Evolutionary conservation across 2,113 vertebrate species (phyloP), one percentile per base, ranked within the genome.

Genomic region (Sorex fumeus): DNA sequence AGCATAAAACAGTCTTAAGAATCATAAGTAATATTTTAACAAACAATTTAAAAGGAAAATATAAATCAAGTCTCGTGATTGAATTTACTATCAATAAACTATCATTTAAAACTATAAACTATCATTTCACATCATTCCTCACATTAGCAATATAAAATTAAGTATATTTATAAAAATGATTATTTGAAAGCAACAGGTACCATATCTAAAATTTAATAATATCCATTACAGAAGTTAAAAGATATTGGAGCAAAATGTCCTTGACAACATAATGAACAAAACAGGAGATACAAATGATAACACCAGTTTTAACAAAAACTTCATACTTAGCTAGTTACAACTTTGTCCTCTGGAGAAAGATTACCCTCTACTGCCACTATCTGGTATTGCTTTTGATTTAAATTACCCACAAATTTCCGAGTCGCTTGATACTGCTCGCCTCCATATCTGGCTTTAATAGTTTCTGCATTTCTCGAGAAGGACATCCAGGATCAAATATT

Each of bases 331-430:
- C 93, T 90, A 98, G 98, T 98, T 97, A 99, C 99, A 92, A 93
- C 91, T 97, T 98, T 99, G 94, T 99, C 99, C 80, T 99, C 98
- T 47, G 96, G 84, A n/a, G 98, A 97, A 45, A 99, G 97, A 8
- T 97, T 43, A 2, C 98, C 99, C 91, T 98, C 98, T 93, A 98
- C 97, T 81, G 98, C 95, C 94, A 99, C 98, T 93, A 99, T 97
- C 94, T 99, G 99, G 97, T 99, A 99, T 36, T 99, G 99, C 86
- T 97, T 98, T 97, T 99, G 98, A 96, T 99, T 99, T 87, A 99
- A 97, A 96, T 97, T 97, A 72, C 98, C 92, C 30, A 97, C 88
- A 94, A 97, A 98, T 95, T 97, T 99, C 7, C 74, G 72, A 99
- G 94, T 1, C 96, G 96, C 82, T 93, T 98, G 62, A 99, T 66